phyloP scores from a whole-genome alignment of 2,888 invertebrate species.

The Drosophila cracens region DNA sequence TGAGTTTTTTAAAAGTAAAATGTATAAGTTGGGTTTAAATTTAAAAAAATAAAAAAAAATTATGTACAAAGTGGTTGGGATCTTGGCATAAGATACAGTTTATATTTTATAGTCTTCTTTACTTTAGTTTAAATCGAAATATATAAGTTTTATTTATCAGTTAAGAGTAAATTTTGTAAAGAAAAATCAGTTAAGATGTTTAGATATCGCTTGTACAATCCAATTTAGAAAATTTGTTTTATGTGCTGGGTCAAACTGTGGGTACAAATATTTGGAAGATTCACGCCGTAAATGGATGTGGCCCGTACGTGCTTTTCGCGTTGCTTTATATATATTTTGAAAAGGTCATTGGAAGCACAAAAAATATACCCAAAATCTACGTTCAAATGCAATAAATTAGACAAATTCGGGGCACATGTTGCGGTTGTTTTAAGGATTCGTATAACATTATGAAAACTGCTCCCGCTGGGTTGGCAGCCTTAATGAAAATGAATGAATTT shows the following conservation, averaged over 20 bases:
- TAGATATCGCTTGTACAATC: not conserved
- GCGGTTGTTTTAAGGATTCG: slow-evolving; percentile 2
- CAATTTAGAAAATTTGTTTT: not conserved
- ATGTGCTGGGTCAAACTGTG: not conserved
- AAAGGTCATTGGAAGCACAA: not conserved
- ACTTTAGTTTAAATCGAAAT: too few species aligned
- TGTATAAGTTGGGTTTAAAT: too few species aligned
- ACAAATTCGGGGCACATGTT: slow-evolving; percentile 6
- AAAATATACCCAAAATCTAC: not conserved
- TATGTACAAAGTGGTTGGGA: too few species aligned
- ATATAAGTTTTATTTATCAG: not conserved
- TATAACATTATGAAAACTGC: not conserved
- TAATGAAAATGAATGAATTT: slow-evolving; percentile 3
- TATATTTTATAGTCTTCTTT: not conserved
- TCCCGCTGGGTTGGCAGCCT: not conserved
- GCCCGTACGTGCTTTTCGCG: slow-evolving; percentile 17
- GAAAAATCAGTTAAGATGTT: not conserved
- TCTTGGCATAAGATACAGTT: not conserved
- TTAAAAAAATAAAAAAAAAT: not conserved
- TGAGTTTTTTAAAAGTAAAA: not conserved
- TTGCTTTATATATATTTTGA: not conserved
- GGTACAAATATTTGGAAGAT: slow-evolving; percentile 30
- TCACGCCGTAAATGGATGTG: slow-evolving; percentile 17
- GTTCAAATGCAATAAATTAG: slow-evolving; percentile 8
- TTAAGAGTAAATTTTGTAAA: not conserved